Evolutionary conservation across 2,113 vertebrate genomes (phyloP).

Genomic region (Dipodomys ordii): DNA sequence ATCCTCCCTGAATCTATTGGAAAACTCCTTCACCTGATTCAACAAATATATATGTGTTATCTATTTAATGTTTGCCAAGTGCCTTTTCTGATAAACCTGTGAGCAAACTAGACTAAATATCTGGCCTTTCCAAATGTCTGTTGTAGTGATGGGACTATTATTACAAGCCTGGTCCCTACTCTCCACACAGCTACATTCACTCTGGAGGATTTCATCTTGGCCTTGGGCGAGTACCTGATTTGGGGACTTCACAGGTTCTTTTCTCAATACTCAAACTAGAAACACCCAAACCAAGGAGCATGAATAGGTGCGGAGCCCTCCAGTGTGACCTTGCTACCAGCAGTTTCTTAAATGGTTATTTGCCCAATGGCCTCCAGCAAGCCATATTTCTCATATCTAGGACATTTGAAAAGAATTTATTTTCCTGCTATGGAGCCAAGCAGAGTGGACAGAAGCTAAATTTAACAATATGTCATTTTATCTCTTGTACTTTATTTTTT

Average conservation of each 20-base stretch:
- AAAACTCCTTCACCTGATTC: not conserved
- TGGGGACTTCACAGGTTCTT: not conserved
- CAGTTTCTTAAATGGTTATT: not conserved
- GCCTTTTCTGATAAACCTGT: not conserved
- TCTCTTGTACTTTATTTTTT: not conserved
- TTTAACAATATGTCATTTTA: not conserved
- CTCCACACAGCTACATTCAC: not conserved
- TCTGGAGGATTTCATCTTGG: not conserved
- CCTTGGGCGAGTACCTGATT: too few relatives aligned
- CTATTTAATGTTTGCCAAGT: not conserved
- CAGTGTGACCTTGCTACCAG: not conserved
- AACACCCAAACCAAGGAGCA: not conserved
- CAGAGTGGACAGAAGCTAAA: not conserved
- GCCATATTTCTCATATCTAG: not conserved
- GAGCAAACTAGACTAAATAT: not conserved
- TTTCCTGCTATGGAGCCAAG: not conserved
- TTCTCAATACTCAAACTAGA: not conserved
- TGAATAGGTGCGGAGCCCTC: not conserved
- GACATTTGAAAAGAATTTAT: not conserved
- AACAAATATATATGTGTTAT: not conserved
- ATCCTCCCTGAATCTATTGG: not conserved
- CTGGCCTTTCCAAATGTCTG: not conserved
- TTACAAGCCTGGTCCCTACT: fast-evolving
- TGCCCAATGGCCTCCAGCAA: not conserved
- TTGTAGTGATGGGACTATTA: not conserved